phyloP scores from a whole-genome alignment of 2,888 invertebrate genomes.

The Hyalella azteca region DNA sequence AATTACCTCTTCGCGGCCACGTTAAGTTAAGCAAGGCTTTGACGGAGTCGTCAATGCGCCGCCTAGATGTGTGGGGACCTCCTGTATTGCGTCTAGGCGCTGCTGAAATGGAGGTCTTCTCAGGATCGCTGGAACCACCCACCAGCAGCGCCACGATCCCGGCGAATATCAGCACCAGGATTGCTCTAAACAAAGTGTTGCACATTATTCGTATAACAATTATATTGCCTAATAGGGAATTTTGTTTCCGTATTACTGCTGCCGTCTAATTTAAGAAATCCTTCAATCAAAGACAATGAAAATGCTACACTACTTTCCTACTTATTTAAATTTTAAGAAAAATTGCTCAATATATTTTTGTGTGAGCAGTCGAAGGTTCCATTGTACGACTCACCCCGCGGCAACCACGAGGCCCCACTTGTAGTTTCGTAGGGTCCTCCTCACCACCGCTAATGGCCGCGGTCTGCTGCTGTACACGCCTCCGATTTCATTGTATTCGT shows the following conservation, averaged over 20 bases:
- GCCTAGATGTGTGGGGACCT: not conserved
- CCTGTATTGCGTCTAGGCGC: not conserved
- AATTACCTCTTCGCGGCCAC: conserved; percentile 35
- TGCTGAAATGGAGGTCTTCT: not conserved
- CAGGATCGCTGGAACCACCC: not conserved
- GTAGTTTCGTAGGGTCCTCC: conserved; percentile 43
- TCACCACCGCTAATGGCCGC: conserved; percentile 41
- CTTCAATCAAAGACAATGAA: too few relatives aligned
- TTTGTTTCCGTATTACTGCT: too few relatives aligned
- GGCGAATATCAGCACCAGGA: conserved; percentile 16
- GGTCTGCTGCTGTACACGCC: conserved; percentile 47
- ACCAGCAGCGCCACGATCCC: not conserved
- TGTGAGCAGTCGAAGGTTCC: too few relatives aligned
- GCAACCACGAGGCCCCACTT: conserved; percentile 38
- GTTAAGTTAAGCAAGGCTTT: not conserved
- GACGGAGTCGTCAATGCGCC: not conserved
- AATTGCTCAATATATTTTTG: too few relatives aligned
- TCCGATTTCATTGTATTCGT: conserved; percentile 44
- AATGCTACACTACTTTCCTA: too few relatives aligned
- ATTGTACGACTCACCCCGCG: conserved; percentile 40
- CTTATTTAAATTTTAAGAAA: too few relatives aligned
- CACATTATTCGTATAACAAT: too few relatives aligned
- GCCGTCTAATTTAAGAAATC: too few relatives aligned
- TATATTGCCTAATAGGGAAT: too few relatives aligned
- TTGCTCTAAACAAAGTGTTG: not conserved